Evolutionary conservation across 2,797 vertebrate species (phyloP).

Genomic region (Oophaga sylvatica): DNA sequence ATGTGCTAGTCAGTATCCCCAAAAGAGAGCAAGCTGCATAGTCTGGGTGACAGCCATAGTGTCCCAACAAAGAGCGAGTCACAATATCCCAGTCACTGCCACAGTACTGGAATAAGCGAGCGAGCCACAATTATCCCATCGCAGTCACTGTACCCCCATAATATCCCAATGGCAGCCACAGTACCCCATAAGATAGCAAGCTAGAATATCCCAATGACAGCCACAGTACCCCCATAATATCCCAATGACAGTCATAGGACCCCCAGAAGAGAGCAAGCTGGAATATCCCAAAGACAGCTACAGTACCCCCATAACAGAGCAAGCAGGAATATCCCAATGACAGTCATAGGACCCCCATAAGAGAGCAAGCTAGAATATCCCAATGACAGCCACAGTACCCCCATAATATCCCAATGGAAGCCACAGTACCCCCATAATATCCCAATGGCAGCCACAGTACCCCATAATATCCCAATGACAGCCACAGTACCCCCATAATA

Average conservation of each 20-base stretch:
- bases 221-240: background rate
- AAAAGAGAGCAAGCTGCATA: background rate
- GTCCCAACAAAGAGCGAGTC: background rate
- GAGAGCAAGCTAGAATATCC: background rate
- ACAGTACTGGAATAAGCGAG: background rate
- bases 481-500: too few relatives aligned
- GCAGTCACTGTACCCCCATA: background rate
- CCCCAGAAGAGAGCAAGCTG: background rate
- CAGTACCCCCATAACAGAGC: background rate
- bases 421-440: too few relatives aligned
- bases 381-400: background rate
- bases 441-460: too few relatives aligned
- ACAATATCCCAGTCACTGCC: background rate
- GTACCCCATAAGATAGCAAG: background rate
- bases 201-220: background rate
- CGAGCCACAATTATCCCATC: too few relatives aligned
- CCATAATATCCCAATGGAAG: too few relatives aligned
- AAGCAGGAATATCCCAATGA: background rate
- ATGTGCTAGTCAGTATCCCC: background rate
- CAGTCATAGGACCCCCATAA: too few relatives aligned
- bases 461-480: too few relatives aligned
- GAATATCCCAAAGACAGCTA: background rate
- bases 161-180: too few relatives aligned
- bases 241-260: background rate
- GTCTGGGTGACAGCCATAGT: background rate